These are phyloP conservation scores for Bombus picipes DNA, from an alignment of 1,140 invertebrate genomes.

Conservation along the genomic window DNA sequence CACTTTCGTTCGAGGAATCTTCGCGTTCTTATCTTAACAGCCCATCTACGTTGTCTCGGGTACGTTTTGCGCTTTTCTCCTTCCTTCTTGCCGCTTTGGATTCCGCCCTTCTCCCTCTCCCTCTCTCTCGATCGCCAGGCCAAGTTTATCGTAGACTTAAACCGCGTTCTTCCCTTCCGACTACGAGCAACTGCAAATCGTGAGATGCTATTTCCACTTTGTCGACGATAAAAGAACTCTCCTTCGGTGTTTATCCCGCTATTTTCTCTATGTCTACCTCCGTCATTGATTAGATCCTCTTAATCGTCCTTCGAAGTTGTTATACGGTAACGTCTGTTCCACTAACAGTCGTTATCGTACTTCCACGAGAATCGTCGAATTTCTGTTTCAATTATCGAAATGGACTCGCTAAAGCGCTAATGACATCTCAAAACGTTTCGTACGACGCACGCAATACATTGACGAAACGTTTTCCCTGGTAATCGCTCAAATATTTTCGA, in stretches of 20 bases:
- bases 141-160: conserved; percentile 71
- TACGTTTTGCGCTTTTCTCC: conserved; percentile 64
- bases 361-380: background rate
- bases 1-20: conserved; percentile 41
- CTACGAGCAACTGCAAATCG: conserved; percentile 39
- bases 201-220: conserved; percentile 49
- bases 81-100: background rate
- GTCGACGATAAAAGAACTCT: conserved; percentile 58
- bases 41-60: conserved; percentile 80
- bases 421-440: background rate
- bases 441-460: too few species aligned
- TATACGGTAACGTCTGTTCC: background rate
- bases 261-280: conserved; percentile 52
- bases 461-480: too few species aligned
- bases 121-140: background rate
- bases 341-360: background rate
- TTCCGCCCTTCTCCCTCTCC: background rate
- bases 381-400: conserved; percentile 10
- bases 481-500: too few species aligned
- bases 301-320: conserved; percentile 32
- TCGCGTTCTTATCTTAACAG: conserved; percentile 77
- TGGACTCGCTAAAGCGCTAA: background rate
- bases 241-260: conserved; percentile 41
- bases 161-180: conserved; percentile 32
- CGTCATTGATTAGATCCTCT: conserved; percentile 56